Percentiles rank a stretch among this genome's conserved stretches.
These are phyloP conservation scores for Stegana nigrithorax DNA, from an alignment of 2,888 invertebrate species.

Conservation along the genomic window DNA sequence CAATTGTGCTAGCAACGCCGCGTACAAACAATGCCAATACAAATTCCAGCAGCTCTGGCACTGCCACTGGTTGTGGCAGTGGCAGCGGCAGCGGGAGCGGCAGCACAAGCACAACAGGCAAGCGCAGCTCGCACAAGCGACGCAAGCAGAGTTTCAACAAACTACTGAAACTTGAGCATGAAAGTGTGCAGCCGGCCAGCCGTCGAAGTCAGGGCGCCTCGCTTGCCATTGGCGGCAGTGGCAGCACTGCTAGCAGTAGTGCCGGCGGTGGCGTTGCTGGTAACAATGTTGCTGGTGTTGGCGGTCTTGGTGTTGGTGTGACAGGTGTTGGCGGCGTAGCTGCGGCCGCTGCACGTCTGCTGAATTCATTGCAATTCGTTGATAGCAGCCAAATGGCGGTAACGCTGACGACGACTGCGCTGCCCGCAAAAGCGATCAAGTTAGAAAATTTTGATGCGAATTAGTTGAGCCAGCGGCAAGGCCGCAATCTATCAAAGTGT, in stretches of 20 bases:
- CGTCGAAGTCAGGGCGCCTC: no score
- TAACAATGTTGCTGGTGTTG: conserved; percentile 28
- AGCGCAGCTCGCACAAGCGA: not conserved
- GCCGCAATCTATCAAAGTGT: no score
- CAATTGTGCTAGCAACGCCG: conserved; percentile 47
- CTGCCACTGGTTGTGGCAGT: not conserved
- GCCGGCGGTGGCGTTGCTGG: not conserved
- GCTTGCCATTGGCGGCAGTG: no score
- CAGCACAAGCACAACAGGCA: conserved; percentile 12
- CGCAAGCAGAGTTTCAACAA: conserved; percentile 1
- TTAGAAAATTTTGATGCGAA: conserved; percentile 51
- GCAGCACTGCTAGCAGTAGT: not conserved
- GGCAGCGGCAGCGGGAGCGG: not conserved
- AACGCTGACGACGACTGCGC: conserved; percentile 28
- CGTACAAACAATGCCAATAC: not conserved
- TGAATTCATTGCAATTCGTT: conserved; percentile 51
- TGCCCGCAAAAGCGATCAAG: conserved; percentile 57
- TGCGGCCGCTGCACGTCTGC: conserved; percentile 24
- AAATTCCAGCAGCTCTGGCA: not conserved
- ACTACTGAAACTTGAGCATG: not conserved
- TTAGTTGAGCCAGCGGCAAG: no score
- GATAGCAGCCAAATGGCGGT: conserved; percentile 41
- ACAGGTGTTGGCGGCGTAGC: conserved; percentile 2
- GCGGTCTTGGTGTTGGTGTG: conserved; percentile 21
- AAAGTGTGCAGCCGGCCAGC: no score